These are phyloP conservation scores for Meles meles DNA, from an alignment of 2,113 vertebrate genomes.

Conservation along the genomic window DNA sequence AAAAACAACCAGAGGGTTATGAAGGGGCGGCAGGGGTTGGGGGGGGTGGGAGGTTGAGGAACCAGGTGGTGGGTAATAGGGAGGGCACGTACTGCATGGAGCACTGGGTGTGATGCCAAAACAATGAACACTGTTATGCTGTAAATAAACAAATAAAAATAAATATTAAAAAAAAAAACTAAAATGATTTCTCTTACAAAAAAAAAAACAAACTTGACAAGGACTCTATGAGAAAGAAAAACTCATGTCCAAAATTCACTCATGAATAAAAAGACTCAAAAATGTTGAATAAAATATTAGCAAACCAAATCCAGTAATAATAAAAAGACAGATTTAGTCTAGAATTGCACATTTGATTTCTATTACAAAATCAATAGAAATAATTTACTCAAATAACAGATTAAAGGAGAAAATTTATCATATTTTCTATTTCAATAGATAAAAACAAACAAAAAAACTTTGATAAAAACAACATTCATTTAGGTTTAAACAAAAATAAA, in stretches of 20 bases:
- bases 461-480: not conserved
- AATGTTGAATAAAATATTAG: not conserved
- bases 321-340: not conserved
- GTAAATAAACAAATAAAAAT: no score
- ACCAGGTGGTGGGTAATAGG: no score
- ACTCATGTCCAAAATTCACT: not conserved
- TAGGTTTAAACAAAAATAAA: not conserved
- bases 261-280: not conserved
- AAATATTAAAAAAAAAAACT: no score
- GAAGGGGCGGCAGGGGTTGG: no score
- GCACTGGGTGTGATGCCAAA: no score
- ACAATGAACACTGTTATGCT: no score
- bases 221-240: not conserved
- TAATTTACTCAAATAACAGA: not conserved
- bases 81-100: no score
- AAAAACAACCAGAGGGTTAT: no score
- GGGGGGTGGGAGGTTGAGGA: no score
- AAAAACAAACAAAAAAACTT: not conserved
- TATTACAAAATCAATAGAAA: not conserved
- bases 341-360: not conserved
- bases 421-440: not conserved
- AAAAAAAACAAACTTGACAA: not conserved
- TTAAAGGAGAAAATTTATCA: not conserved
- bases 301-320: not conserved
- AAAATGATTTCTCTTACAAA: no score